Evolutionary conservation across 1,140 invertebrate genomes (phyloP), one percentile per base, ranked within the genome.

Genomic region (Plodia interpunctella): DNA sequence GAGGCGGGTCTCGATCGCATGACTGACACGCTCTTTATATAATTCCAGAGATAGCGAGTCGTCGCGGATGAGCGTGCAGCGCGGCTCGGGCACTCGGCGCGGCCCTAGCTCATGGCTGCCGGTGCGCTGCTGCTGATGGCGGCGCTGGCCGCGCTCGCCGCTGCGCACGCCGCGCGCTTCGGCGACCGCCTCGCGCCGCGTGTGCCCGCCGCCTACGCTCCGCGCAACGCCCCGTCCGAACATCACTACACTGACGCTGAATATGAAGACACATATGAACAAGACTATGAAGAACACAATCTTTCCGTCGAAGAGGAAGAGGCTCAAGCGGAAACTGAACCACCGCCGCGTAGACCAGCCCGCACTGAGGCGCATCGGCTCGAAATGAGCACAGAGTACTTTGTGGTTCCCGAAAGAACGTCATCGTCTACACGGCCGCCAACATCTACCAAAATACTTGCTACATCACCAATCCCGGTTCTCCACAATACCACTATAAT

Each of bases 311-410:
- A 78, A 49, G 68, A 76, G 38, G 68, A 73, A 20, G 66, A 74
- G 11, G 58, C 54, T n/a, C 65, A 64, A 13, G 62, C 66, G 15
- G 73, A 82, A 49, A 75, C 68, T n/a, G 76, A 78, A 30, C 73
- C 77, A n/a, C 72, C 83, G 1, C 78, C 75, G 44, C 72, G 80
- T 8, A 78, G 79, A 5, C 83, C 87, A 13, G 80, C 79, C 9
- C 83, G 82, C 55, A 90, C 91, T n/a, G 91, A 91, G 68, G 91
- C 91, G 4, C 91, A 92, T 62, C 90, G 92, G 1, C 75, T 94
- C 20, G 94, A 95, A 77, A 92, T 95, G 90, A 95, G 94, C 74
- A 95, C 94, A 2, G 94, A 95, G 78, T 95, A 94, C 78, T 95
- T 95, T 78, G 84, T 94, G 57, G 91, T 95, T 65, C 94, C 93